Base-by-base conservation (phyloP, 2,888 invertebrate species). In the Acleris cristana region DNA sequence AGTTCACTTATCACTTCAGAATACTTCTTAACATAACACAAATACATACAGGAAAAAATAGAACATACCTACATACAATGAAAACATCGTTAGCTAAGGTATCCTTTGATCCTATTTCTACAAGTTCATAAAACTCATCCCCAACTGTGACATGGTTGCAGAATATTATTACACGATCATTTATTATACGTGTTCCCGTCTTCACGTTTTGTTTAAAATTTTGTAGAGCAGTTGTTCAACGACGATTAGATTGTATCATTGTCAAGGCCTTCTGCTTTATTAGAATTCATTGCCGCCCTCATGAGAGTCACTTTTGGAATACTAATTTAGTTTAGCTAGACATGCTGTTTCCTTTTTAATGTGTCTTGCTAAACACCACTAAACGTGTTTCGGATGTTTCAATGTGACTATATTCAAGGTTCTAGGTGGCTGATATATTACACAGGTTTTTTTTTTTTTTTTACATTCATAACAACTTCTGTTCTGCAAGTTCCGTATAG, bases 221-320 rank as follows among this genome's bases (percentile, higher is more conserved):
- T 84, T 82, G 83, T 82, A 80, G 78, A 80, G 80, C 74, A 77
- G 78, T 81, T 82, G 83, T 80, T 76, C 78, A 84, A 34, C 82
- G 78, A 80, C 77, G 83, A 83, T 34, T 10, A 34, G 34, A 34
- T 86, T 83, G 85, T 87, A 86, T 85, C 85, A 88, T 83, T 89
- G 86, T 85, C 89, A 89, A 90, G 89, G 89, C 73, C 87, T 87
- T 86, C 86, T 78, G 79, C 82, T 87, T 84, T 82, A 87, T 88
- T 87, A 84, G 82, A 87, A 89, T 89, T 89, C 87, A 87, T 85
- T 83, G 81, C 85, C 83, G 85, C 85, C 85, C 84, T 85, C 88
- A 78, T 77, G 81, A 78, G 82, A 82, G 78, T 86, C 83, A 82
- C 85, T 79, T 84, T 84, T 81, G 74, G 88, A 84, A 88, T 88